These are phyloP conservation scores for Gallinago paraguaiae DNA, from an alignment of 2,113 vertebrate genomes.

Conservation along the genomic window DNA sequence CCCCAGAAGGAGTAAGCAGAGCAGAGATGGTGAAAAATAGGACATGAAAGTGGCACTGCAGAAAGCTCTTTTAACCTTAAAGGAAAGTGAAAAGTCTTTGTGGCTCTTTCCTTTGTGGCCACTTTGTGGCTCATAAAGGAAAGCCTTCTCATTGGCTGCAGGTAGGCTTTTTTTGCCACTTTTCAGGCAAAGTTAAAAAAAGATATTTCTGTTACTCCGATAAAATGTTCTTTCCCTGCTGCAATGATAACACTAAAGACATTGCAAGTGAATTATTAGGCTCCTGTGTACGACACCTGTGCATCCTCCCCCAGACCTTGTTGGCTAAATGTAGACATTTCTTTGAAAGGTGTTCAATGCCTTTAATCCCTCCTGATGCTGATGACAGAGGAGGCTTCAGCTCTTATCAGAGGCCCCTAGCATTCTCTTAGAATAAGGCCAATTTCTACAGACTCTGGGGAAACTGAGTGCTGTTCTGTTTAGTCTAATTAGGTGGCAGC, in stretches of 20 bases:
- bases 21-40: background rate
- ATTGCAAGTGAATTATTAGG: background rate
- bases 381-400: background rate
- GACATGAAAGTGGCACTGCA: background rate
- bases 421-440: background rate
- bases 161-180: background rate
- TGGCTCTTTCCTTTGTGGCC: too few species aligned
- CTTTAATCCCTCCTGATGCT: background rate
- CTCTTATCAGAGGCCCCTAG: background rate
- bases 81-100: background rate
- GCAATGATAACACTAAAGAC: background rate
- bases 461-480: background rate
- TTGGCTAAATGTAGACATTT: background rate
- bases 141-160: background rate
- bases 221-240: background rate
- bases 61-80: background rate
- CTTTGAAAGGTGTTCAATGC: background rate
- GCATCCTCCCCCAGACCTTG: background rate
- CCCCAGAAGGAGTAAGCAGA: background rate
- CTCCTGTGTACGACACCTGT: accelerated
- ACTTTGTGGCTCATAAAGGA: background rate
- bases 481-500: background rate
- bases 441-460: background rate
- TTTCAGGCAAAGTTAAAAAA: background rate
- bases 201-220: background rate